Evolutionary conservation across 2,797 vertebrate species (phyloP), one percentile per base, ranked within the genome.

Genomic region (Esox lucius): DNA sequence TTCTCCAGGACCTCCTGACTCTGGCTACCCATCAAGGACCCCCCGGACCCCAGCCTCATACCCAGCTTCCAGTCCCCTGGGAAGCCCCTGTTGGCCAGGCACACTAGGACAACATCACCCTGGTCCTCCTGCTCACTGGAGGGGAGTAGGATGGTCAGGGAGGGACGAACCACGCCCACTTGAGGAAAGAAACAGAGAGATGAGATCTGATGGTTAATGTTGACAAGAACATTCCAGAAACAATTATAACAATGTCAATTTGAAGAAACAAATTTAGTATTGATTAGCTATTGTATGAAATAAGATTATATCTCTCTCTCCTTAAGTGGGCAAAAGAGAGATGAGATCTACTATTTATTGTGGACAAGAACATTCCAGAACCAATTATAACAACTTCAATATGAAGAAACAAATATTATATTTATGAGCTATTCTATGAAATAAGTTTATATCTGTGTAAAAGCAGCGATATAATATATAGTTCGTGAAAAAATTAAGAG

Each of bases 61-160:
- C 75, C 80, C 79, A 88, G 85, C n/a, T 24, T 87, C 87, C 89
- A 88, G 77, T 78, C 53, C n/a, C 2, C 53, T 24, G 88, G 88
- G 80, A 82, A 89, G 78, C 86, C 85, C 73, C 76, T 73, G 39
- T 78, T 82, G 82, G 79, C 82, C 84, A 86, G 48, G 83, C 90
- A 89, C 82, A 86, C 49, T 75, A 86, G 79, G 31, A 81, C 80
- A 74, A 72, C 83, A 19, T 26, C 77, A 69, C 61, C 80, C 78
- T 77, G 51, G 75, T 83, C 42, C 77, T 79, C 70, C 79, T 84
- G 70, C 26, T 5, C 75, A 26, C 79, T 71, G 68, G 84, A 84
- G 78, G 84, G 79, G 73, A 22, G 74, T 70, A 84, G 78, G 26
- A 84, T 78, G 0, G 51, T 78, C 62, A 78, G 53, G 53, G n/a